A percentile compares a stretch with the other conserved stretches of the same genome.
Conservation (phyloP, 2,797 vertebrate species). For the Chelidonichthys spinosus region DNA sequence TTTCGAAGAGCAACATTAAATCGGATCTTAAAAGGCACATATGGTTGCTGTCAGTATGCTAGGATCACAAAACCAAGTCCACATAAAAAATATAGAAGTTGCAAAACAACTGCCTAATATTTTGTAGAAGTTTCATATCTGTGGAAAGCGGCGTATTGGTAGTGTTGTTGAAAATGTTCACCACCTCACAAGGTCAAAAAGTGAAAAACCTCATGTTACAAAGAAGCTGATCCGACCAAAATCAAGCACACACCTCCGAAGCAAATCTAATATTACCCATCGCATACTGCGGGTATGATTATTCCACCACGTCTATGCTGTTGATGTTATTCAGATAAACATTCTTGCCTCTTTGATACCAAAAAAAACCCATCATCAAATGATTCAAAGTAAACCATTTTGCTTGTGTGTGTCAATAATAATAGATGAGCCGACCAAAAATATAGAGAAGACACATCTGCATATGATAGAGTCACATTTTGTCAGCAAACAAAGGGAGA, state of each 20-base stretch:
- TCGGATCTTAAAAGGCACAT: not conserved
- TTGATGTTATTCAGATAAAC: constrained; percentile 30
- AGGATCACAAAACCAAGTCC: not conserved
- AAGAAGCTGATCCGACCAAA: not conserved
- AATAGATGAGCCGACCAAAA: constrained; percentile 37
- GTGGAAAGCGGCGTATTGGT: not conserved
- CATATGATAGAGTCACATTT: constrained; percentile 58
- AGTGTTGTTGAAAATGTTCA: not conserved
- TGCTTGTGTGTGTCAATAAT: constrained; percentile 25
- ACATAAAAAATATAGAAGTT: not conserved
- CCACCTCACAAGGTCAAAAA: constrained; percentile 1
- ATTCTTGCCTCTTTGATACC: constrained; percentile 18
- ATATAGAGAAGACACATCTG: constrained; percentile 58
- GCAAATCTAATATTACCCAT: constrained; percentile 31
- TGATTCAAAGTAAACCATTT: constrained; percentile 30
- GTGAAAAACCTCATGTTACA: not conserved
- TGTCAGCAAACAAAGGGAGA: constrained; percentile 54
- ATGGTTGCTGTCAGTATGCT: not conserved
- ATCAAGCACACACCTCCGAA: constrained; percentile 3
- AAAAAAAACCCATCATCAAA: constrained; percentile 26
- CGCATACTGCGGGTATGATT: constrained; percentile 16
- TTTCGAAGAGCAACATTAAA: not conserved
- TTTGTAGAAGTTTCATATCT: not conserved
- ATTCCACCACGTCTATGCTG: constrained; percentile 17
- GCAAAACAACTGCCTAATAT: not conserved